Evolutionary conservation across 2,113 vertebrate genomes (phyloP).

Genomic region (Suncus etruscus): DNA sequence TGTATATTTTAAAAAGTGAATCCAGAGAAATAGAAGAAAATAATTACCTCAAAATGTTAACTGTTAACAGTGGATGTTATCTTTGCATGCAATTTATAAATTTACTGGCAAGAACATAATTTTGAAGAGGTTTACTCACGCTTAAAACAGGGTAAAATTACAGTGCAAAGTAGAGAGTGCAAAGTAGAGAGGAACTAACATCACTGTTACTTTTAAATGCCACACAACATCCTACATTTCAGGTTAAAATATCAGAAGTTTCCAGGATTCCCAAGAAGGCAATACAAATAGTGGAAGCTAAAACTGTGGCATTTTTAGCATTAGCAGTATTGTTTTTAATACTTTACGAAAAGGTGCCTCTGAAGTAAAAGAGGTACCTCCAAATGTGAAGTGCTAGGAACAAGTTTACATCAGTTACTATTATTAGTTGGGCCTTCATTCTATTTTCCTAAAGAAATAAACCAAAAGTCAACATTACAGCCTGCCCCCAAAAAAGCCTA

Average conservation of each 20-base stretch:
- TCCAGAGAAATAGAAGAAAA: background rate
- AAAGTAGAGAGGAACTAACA: conserved; percentile 64
- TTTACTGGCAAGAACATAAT: conserved; percentile 63
- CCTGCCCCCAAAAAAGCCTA: conserved; percentile 14
- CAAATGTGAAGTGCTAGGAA: conserved; percentile 55
- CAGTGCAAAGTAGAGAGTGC: conserved; percentile 42
- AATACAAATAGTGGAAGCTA: conserved; percentile 50
- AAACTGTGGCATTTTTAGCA: conserved; percentile 57
- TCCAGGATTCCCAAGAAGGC: conserved; percentile 54
- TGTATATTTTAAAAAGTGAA: conserved; percentile 45
- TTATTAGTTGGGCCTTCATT: conserved; percentile 34
- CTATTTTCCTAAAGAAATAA: conserved; percentile 52
- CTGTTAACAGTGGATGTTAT: conserved; percentile 52
- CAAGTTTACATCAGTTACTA: conserved; percentile 58
- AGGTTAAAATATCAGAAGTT: conserved; percentile 51
- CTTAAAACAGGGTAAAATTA: conserved; percentile 68
- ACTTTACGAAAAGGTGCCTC: conserved; percentile 68
- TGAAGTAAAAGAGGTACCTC: conserved; percentile 57
- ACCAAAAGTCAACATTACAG: conserved; percentile 28
- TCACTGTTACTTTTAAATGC: conserved; percentile 52
- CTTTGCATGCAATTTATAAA: background rate
- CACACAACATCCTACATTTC: background rate
- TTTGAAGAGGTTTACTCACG: conserved; percentile 67
- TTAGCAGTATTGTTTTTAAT: conserved; percentile 67
- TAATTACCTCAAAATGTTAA: conserved; percentile 50